Conservation (phyloP, 2,113 vertebrate species). For the Stegastes partitus region DNA sequence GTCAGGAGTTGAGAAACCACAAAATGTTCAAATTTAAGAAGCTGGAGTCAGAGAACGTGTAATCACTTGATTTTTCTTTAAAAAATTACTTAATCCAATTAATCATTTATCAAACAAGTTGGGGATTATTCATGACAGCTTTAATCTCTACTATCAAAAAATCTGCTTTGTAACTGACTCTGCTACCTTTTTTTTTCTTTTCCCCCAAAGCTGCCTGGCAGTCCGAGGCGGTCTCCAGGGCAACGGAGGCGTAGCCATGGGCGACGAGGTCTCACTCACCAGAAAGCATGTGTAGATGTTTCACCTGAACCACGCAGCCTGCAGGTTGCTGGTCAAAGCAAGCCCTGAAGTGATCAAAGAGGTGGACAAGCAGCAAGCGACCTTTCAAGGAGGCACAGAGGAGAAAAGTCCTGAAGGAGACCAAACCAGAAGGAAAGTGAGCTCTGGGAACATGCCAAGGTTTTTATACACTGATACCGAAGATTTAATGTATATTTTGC, state of each 20-base stretch:
- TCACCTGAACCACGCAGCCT: slow-evolving; percentile 82
- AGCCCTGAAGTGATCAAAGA: slow-evolving; percentile 23
- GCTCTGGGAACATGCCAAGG: slow-evolving; percentile 49
- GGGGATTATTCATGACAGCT: too few relatives aligned
- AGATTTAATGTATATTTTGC: slow-evolving; percentile 38
- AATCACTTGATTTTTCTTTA: too few relatives aligned
- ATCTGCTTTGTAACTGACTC: neutral
- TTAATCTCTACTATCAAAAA: neutral
- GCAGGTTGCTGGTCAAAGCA: neutral
- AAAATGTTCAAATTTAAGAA: too few relatives aligned
- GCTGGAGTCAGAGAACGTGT: too few relatives aligned
- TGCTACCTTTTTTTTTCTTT: neutral
- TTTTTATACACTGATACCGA: slow-evolving; percentile 51
- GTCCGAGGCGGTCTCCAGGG: slow-evolving; percentile 76
- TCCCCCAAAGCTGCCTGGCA: slow-evolving; percentile 69
- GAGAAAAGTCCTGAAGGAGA: slow-evolving; percentile 25
- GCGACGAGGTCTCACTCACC: slow-evolving; percentile 75
- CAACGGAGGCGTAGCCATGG: slow-evolving; percentile 77
- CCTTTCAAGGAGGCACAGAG: neutral
- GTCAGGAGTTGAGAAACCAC: too few relatives aligned
- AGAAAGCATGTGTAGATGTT: slow-evolving; percentile 80
- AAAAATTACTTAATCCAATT: too few relatives aligned
- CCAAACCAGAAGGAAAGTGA: slow-evolving; percentile 17
- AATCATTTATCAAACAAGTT: too few relatives aligned
- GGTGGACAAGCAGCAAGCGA: neutral